Conservation (phyloP, 1,140 invertebrate genomes). For the Phymastichus coffea region DNA sequence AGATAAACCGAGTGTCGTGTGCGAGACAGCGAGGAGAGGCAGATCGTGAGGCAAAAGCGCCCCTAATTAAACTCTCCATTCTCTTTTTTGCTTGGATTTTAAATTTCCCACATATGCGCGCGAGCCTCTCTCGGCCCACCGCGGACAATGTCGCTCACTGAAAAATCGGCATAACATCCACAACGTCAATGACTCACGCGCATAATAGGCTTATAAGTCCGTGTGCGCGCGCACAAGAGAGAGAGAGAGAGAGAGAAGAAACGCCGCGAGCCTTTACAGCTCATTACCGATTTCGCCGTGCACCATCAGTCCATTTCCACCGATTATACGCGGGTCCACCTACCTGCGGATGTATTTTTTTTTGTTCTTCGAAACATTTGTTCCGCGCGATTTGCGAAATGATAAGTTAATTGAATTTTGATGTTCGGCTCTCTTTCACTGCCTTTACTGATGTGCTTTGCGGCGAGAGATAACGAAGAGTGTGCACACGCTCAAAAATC, state of each 20-base stretch:
- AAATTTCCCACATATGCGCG: conserved; percentile 26
- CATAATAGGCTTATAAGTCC: conserved; percentile 19
- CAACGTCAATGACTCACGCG: conserved; percentile 40
- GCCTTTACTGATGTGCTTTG: no score
- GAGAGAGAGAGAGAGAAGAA: conserved; percentile 27
- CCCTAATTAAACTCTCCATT: conserved; percentile 34
- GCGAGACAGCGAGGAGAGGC: neutral
- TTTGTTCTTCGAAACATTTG: no score
- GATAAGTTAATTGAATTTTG: no score
- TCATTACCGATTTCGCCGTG: conserved; percentile 56
- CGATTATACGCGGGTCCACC: conserved; percentile 21
- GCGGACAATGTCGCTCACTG: neutral
- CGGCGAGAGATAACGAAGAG: no score
- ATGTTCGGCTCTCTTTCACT: no score
- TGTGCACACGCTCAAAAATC: no score
- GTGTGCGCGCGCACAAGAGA: conserved; percentile 40
- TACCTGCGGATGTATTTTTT: no score
- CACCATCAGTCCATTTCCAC: conserved; percentile 28
- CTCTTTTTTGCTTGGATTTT: conserved; percentile 11
- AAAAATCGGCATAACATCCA: conserved; percentile 42
- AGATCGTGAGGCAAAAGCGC: conserved; percentile 27
- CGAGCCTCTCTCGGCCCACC: conserved; percentile 13
- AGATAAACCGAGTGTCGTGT: no score
- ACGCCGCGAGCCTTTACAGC: conserved; percentile 46
- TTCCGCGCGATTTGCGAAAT: no score